Percentiles rank a stretch among this genome's conserved stretches.
phyloP scores from a whole-genome alignment of 2,113 vertebrate genomes.

The Okapia johnstoni region DNA sequence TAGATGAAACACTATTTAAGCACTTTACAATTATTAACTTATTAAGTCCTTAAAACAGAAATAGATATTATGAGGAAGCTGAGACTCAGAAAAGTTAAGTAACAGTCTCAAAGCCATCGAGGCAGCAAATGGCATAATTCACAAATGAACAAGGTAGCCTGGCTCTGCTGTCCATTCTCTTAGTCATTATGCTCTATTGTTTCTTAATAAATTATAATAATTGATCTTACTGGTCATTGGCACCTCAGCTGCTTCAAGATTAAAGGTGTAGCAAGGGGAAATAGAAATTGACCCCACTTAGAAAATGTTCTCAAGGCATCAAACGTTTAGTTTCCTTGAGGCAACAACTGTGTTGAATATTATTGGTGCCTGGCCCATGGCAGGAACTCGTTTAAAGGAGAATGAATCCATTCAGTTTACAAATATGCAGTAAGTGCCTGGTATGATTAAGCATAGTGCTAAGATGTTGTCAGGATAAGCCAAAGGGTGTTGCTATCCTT shows the following conservation, averaged over 20 bases:
- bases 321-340: not conserved
- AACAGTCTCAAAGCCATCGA: not conserved
- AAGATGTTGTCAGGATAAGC: not conserved
- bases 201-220: not conserved
- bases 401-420: not conserved
- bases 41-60: not conserved
- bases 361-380: not conserved
- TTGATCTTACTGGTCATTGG: not conserved
- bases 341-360: not conserved
- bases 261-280: not conserved
- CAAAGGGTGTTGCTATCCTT: not conserved
- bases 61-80: not conserved
- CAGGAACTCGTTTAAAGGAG: not conserved
- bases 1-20: not conserved
- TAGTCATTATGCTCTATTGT: not conserved
- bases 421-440: not conserved
- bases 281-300: not conserved
- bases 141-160: not conserved
- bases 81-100: not conserved
- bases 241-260: not conserved
- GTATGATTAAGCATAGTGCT: not conserved
- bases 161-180: not conserved
- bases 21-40: not conserved
- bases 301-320: not conserved
- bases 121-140: not conserved